Conservation (phyloP, 2,888 invertebrate genomes). For the Dusona sp. region DNA sequence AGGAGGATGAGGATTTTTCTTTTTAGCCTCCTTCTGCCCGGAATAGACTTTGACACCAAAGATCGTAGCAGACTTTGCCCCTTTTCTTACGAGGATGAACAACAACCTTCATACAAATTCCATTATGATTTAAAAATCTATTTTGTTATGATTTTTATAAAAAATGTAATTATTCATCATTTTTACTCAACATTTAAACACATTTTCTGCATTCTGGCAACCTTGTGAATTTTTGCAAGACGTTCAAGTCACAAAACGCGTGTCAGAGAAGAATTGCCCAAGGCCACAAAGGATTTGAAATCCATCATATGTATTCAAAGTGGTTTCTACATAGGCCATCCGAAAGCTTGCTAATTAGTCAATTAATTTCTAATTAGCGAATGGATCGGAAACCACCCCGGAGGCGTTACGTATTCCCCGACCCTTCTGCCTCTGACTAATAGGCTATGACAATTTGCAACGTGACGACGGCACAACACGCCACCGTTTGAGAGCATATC, state of each 20-base stretch:
- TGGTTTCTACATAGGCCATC: slow-evolving; percentile 32
- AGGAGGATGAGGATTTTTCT: neutral
- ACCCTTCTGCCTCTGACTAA: slow-evolving; percentile 32
- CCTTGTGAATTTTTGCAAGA: neutral
- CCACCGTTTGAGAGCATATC: slow-evolving; percentile 26
- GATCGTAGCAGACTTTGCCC: neutral
- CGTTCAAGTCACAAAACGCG: neutral
- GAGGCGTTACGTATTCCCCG: slow-evolving; percentile 10
- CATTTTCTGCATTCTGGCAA: neutral
- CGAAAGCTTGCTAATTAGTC: slow-evolving; percentile 75
- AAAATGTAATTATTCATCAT: neutral
- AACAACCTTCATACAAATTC: neutral
- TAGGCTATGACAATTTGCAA: slow-evolving; percentile 10
- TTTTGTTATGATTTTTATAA: neutral
- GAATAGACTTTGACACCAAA: neutral
- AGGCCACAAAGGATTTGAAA: slow-evolving; percentile 16
- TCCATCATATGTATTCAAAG: slow-evolving; percentile 7
- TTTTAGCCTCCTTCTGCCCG: neutral
- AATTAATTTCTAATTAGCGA: slow-evolving; percentile 71
- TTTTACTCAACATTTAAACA: neutral
- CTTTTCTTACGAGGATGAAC: neutral
- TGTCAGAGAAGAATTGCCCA: neutral
- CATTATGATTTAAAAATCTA: neutral
- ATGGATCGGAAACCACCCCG: slow-evolving; percentile 26
- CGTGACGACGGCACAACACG: neutral